Base-by-base conservation (phyloP, 2,797 vertebrate genomes). In the Leuciscus waleckii region DNA sequence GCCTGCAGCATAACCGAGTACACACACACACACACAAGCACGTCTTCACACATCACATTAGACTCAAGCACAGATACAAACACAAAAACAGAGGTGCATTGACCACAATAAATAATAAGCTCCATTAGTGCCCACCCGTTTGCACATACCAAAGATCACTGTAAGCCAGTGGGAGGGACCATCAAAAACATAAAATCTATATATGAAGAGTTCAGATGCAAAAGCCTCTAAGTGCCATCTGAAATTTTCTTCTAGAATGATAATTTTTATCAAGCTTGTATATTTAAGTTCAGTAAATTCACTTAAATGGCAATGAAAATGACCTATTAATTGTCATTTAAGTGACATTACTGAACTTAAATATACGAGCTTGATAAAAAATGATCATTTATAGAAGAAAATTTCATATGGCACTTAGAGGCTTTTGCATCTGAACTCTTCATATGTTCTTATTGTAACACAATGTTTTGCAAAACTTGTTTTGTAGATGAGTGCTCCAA, bases 61-160 rank as follows among this genome's bases (percentile, higher is more conserved):
- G 23, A 41, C 13, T 74, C 51, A 70, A 79, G 67, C 49, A 86
- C 71, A 82, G 71, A 78, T 67, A 86, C 14, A 73, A 75, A 61
- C 35, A 76, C 79, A 37, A 29, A 77, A 19, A 41, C 41, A 61
- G 17, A 21, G 58, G 39, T 37, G n/a, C 37, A 29, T 29, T 56
- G 54, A 51, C 37, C 63, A 41, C 41, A n/a, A 43, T 56, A 78
- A 21, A 23, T 49, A 70, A 65, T 51, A 37, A 79, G 41, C 43
- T 49, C 43, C 4, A 54, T 46, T 29, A 26, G 11, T 26, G 58
- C n/a, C 54, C n/a, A 5, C 58, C n/a, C 41, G 1, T 41, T 56
- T 17, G 49, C 26, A 21, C 19, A 35, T 49, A 67, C 56, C 29
- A 56, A 79, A 70, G 10, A 75, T 73, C 43, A 75, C 43, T 37